Evolutionary conservation across 2,797 vertebrate genomes (phyloP), one percentile per base, ranked within the genome.

Genomic region (Graptemys geographica): DNA sequence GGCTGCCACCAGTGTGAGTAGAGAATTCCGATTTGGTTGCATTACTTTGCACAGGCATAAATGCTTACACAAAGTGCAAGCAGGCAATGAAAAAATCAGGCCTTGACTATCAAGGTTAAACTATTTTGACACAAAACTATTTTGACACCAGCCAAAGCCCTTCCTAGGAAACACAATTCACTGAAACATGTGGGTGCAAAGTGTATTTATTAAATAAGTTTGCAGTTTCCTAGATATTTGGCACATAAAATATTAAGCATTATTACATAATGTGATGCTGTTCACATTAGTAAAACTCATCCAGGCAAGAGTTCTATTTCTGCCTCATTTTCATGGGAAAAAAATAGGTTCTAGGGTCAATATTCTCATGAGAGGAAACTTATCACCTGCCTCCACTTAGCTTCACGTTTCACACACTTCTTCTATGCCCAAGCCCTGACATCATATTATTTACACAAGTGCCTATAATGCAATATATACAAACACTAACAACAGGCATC

Each of bases 11-110:
- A 79, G 16, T 62, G 74, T 92, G 88, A 96, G 79, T 74, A 82
- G 55, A 92, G 79, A 94, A 94, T 91, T 96, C 52, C 90, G 69
- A 96, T 95, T 93, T 90, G 27, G 57, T 92, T 94, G 94, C 84
- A 89, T 95, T 96, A 91, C 95, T 96, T 97, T 86, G 12, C 88
- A 94, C 59, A 87, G 27, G 74, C n/a, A 41, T 72, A 41, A 72
- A 72, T 91, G 95, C 90, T 89, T 85, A 95, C 52, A 84, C 41
- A 84, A 95, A 90, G 83, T 94, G 55, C 59, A 79, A 90, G 59
- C 59, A 62, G 74, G 87, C 82, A 86, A 37, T 79, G 56, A 72
- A 96, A 97, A 94, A 94, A 92, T 80, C 82, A 82, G 62, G 59
- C 79, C 96, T 80, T 86, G 41, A 52, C 79, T 7, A 93, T 52